These are phyloP conservation scores for Drosophila falleni DNA, from an alignment of 2,888 invertebrate species.

Conservation along the genomic window DNA sequence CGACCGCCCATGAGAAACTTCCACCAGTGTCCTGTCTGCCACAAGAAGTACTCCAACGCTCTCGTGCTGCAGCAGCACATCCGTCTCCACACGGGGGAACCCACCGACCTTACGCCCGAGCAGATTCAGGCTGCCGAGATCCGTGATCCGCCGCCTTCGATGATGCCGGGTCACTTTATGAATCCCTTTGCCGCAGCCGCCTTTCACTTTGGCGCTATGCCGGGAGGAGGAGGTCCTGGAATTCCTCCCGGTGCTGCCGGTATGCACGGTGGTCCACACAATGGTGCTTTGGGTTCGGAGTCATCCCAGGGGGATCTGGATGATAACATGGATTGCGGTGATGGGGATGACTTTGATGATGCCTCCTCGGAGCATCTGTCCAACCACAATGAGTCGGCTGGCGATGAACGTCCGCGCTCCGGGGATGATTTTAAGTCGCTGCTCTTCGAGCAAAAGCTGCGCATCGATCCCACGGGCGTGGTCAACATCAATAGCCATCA, in stretches of 20 bases:
- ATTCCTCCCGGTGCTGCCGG: conserved; percentile 43
- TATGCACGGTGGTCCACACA: conserved; percentile 66
- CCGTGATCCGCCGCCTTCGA: conserved; percentile 90
- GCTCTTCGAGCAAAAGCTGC: conserved; percentile 84
- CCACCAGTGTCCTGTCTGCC: conserved; percentile 99
- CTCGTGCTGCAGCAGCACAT: conserved; percentile 98
- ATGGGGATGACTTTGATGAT: conserved; percentile 84
- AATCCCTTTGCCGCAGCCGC: conserved; percentile 85
- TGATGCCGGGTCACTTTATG: conserved; percentile 85
- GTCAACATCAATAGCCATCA: conserved; percentile 70
- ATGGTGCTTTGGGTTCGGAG: conserved; percentile 84
- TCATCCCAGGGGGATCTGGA: conserved; percentile 85
- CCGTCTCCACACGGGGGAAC: conserved; percentile 95
- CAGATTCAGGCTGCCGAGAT: conserved; percentile 95
- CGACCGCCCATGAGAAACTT: conserved; percentile 96
- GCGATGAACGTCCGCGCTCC: conserved; percentile 81
- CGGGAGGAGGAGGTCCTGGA: conserved; percentile 67
- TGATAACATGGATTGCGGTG: conserved; percentile 85
- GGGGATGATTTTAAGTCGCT: conserved; percentile 84
- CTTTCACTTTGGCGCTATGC: conserved; percentile 84
- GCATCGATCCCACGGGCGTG: conserved; percentile 82
- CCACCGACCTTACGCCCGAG: conserved; percentile 93
- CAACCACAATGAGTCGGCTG: conserved; percentile 78
- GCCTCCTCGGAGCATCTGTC: conserved; percentile 84
- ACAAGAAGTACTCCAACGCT: conserved; percentile 98